Conservation (phyloP, 1,140 invertebrate genomes). For the Drosophila sechellia region DNA sequence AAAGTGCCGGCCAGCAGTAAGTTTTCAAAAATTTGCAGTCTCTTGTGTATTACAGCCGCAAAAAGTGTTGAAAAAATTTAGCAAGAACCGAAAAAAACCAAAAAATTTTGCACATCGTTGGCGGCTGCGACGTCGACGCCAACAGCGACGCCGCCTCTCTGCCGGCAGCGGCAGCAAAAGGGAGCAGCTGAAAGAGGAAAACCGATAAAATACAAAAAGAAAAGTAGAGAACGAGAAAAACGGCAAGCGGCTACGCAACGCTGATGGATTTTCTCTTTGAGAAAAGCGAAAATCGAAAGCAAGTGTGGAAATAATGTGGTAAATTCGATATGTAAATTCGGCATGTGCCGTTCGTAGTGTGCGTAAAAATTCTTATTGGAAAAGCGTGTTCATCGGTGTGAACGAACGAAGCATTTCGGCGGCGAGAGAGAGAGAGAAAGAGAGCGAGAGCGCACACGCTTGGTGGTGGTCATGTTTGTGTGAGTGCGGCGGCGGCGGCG, state of each 20-base stretch:
- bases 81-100: slow-evolving; percentile 69
- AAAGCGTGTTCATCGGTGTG: slow-evolving; percentile 75
- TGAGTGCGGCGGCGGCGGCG: slow-evolving; percentile 18
- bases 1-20: slow-evolving; percentile 74
- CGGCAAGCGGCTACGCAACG: slow-evolving; percentile 25
- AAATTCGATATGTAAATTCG: slow-evolving; percentile 74
- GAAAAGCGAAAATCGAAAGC: slow-evolving; percentile 14
- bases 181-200: slow-evolving; percentile 67
- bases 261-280: slow-evolving; percentile 14
- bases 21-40: slow-evolving; percentile 50
- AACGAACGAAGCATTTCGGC: slow-evolving; percentile 64
- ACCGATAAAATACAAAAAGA: slow-evolving; percentile 24
- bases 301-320: slow-evolving; percentile 47
- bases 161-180: slow-evolving; percentile 56
- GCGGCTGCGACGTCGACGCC: slow-evolving; percentile 58
- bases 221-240: not conserved
- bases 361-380: slow-evolving; percentile 76
- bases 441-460: slow-evolving; percentile 52
- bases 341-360: slow-evolving; percentile 63
- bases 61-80: slow-evolving; percentile 42
- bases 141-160: slow-evolving; percentile 24
- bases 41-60: slow-evolving; percentile 49
- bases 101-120: slow-evolving; percentile 75
- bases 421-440: slow-evolving; percentile 32
- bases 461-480: slow-evolving; percentile 48